Base-by-base conservation (phyloP, 2,888 invertebrate species). In the Apodemia hepburni region DNA sequence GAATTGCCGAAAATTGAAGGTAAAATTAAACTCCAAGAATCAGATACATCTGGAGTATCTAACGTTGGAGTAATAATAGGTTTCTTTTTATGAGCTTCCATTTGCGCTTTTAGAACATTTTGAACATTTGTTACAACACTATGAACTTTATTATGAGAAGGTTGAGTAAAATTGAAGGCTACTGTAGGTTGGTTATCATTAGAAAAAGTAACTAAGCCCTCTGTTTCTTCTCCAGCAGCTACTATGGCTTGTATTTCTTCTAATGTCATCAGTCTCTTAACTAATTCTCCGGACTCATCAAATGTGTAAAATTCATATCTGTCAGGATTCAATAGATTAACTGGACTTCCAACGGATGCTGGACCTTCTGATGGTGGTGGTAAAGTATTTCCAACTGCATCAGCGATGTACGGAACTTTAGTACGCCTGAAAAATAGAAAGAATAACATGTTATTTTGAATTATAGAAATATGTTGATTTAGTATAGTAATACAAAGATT, bases 221-320 rank as follows among this genome's bases (percentile, higher is more conserved):
- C 94, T 58, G 95, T 94, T 64, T 94, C 94, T 77, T 96, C 96
- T 0, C 96, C 96, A 45, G 95, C 95, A 0, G 97, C 97, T 42
- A 97, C 96, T 65, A 97, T 95, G 54, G 96, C 95, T 78, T 96
- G 96, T 68, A 97, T 97, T 85, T 97, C 96, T 74, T 96, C 93
- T 72, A 96, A 85, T 8, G 97, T 96, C 97, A 97, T 97, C 42
- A 97, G 91, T 65, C 96, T 93, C 75, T 96, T 96, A 0, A 97
- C 94, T 27, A 97, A 91, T 75, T 97, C 96, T 15, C 97, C 97
- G 63, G 95, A 94, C 74, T 96, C 96, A 75, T 97, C 96, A 74
- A 97, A 96, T 0, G 97, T 97, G 78, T 96, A 97, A 81, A 97
- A 97, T 77, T 97, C 97, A 80, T 97, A 97, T 76, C 95, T 93